These are phyloP conservation scores for Cantharis lateralis DNA, from an alignment of 2,888 invertebrate genomes.

Conservation along the genomic window DNA sequence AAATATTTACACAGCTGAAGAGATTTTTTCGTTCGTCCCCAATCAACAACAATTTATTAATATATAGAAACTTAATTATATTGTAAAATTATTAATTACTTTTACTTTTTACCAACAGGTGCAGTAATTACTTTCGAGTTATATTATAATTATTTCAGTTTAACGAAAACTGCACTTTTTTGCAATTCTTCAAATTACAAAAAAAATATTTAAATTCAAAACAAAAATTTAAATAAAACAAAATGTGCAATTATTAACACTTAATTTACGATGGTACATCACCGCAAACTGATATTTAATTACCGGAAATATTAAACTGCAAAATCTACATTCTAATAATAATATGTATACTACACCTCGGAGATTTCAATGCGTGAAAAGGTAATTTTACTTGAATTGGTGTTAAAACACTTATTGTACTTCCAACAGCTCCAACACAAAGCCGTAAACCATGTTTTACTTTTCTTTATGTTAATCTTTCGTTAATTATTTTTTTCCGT, in stretches of 20 bases:
- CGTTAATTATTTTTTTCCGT: too few species aligned
- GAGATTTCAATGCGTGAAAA: not conserved
- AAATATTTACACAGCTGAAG: not conserved
- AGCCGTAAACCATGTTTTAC: too few species aligned
- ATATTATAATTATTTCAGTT: not conserved
- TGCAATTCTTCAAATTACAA: not conserved
- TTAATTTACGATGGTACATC: not conserved
- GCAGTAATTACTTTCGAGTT: not conserved
- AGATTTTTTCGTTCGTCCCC: not conserved
- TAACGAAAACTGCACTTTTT: not conserved
- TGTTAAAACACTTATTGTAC: not conserved
- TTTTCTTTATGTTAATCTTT: too few species aligned
- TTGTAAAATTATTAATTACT: not conserved
- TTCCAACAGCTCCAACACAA: not conserved
- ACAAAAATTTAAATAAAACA: not conserved
- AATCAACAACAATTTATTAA: not conserved
- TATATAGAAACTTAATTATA: not conserved
- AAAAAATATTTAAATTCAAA: not conserved
- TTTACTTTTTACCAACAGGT: not conserved
- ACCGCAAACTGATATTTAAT: not conserved
- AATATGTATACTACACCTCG: not conserved
- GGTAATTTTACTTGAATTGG: not conserved
- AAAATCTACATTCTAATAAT: not conserved
- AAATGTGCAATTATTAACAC: not conserved
- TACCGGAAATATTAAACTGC: not conserved